Conservation (phyloP, 2,113 vertebrate species). For the Oryzias woworae region DNA sequence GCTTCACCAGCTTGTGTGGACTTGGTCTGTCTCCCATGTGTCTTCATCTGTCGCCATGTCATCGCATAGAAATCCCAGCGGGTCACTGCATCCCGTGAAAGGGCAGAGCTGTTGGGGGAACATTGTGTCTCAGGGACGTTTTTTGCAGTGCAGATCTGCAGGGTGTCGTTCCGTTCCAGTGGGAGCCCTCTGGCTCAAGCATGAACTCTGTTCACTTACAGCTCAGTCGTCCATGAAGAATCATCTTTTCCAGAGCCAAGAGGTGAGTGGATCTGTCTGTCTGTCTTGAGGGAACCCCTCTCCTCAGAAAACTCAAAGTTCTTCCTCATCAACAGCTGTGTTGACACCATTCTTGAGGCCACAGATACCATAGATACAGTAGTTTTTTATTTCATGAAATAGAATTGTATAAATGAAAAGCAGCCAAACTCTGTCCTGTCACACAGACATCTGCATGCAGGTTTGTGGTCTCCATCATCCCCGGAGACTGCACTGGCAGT, state of each 20-base stretch:
- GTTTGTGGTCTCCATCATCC: too few species aligned
- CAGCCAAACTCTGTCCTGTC: too few species aligned
- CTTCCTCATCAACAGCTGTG: too few species aligned
- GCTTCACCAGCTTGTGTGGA: too few species aligned
- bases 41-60: too few species aligned
- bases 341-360: too few species aligned
- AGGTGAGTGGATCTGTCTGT: slow-evolving; percentile 40
- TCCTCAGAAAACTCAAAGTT: slow-evolving; percentile 9
- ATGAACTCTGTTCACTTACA: slow-evolving; percentile 23
- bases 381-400: too few species aligned
- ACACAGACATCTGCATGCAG: too few species aligned
- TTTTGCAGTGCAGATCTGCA: slow-evolving; percentile 74
- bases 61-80: slow-evolving; percentile 64
- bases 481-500: too few species aligned
- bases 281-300: slow-evolving; percentile 16
- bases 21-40: too few species aligned
- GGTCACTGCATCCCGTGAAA: slow-evolving; percentile 73
- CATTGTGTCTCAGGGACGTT: slow-evolving; percentile 31
- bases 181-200: slow-evolving; percentile 16
- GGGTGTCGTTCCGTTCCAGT: slow-evolving; percentile 72
- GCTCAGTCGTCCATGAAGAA: slow-evolving; percentile 45
- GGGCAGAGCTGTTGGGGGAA: slow-evolving; percentile 44
- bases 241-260: slow-evolving; percentile 31
- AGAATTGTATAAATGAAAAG: too few species aligned
- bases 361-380: too few species aligned